These are phyloP conservation scores for Pipa parva DNA, from an alignment of 2,113 vertebrate species.

Conservation along the genomic window DNA sequence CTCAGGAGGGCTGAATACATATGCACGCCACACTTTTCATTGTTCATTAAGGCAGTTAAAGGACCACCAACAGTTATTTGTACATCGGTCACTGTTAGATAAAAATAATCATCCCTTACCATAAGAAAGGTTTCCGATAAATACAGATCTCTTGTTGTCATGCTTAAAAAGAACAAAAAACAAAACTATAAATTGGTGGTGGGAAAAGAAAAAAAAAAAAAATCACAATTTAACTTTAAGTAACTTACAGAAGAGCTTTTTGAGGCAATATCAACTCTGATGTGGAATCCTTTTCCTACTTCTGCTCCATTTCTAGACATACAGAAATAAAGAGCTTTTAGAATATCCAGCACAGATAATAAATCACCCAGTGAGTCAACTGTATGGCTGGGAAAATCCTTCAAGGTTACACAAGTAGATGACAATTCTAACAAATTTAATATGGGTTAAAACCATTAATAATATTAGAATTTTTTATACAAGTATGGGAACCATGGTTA, in stretches of 20 bases:
- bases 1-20: no score
- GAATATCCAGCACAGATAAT: not conserved
- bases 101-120: no score
- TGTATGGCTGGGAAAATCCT: no score
- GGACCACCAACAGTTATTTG: no score
- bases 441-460: no score
- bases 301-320: conserved; percentile 78
- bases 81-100: no score
- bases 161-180: conserved; percentile 63
- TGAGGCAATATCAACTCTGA: conserved; percentile 82
- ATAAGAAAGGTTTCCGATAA: conserved; percentile 88
- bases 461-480: no score
- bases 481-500: no score
- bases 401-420: not conserved
- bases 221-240: not conserved
- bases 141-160: conserved; percentile 81
- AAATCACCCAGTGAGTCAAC: no score
- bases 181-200: not conserved
- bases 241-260: conserved; percentile 60
- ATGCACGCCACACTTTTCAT: no score
- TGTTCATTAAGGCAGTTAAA: no score
- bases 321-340: conserved; percentile 19
- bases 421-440: no score
- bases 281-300: conserved; percentile 72
- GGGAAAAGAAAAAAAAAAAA: not conserved